These are phyloP conservation scores for Aepyceros melampus DNA, from an alignment of 2,113 vertebrate species.

Conservation along the genomic window DNA sequence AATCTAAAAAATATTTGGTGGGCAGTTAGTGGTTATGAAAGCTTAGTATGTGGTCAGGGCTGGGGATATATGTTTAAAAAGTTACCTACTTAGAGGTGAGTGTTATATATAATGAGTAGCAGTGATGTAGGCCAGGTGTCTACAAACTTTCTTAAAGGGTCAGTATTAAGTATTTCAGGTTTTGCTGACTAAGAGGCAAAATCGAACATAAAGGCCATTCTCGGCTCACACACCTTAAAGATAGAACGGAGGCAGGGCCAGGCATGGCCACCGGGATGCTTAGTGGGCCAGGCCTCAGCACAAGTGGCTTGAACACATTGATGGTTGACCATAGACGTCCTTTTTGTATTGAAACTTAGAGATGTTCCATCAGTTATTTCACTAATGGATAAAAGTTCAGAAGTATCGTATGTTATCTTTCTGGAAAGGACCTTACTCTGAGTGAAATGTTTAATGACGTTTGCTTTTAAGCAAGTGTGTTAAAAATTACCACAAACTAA, in stretches of 20 bases:
- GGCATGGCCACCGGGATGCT: neutral
- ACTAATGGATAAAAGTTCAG: neutral
- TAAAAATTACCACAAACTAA: neutral
- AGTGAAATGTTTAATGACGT: neutral
- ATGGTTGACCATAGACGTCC: neutral
- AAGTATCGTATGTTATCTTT: neutral
- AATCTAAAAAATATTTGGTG: neutral
- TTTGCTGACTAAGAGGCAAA: neutral
- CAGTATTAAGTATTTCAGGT: neutral
- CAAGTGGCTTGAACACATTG: neutral
- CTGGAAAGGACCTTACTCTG: neutral
- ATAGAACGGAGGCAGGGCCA: neutral
- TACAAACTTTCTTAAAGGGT: neutral
- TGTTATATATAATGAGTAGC: neutral
- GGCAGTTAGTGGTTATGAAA: neutral
- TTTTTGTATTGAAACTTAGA: conserved; percentile 9
- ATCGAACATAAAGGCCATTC: neutral
- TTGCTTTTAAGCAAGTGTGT: neutral
- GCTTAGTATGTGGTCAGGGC: neutral
- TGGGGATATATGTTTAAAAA: neutral
- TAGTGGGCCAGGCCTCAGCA: neutral
- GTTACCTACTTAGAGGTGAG: neutral
- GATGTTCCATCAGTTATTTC: neutral
- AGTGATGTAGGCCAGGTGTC: neutral
- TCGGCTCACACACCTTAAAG: neutral